A percentile compares a stretch with the other conserved stretches of the same genome.
These are phyloP conservation scores for Sceloporus undulatus DNA, from an alignment of 2,113 vertebrate genomes.

Conservation along the genomic window DNA sequence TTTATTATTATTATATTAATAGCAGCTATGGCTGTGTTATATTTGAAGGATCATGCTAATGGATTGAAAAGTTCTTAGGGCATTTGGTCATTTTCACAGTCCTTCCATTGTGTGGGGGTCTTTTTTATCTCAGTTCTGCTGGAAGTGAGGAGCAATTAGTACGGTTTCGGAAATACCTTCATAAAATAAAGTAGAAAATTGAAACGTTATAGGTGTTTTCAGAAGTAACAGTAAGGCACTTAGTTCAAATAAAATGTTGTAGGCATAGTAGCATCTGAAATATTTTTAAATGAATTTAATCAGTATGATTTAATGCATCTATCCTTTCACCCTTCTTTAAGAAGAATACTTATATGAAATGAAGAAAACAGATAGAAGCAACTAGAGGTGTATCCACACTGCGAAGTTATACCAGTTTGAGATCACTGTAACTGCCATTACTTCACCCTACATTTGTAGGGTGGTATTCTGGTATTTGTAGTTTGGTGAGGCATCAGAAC, in stretches of 20 bases:
- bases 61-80: not conserved
- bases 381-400: not conserved
- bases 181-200: not conserved
- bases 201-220: not conserved
- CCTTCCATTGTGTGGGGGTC: not conserved
- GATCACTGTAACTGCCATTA: not conserved
- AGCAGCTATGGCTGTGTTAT: not conserved
- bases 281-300: not conserved
- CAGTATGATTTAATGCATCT: not conserved
- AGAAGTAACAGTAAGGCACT: not conserved
- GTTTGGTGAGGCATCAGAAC: too few relatives aligned
- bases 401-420: not conserved
- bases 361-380: conserved; percentile 21
- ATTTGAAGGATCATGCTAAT: not conserved
- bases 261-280: not conserved
- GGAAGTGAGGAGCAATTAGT: not conserved
- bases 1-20: not conserved
- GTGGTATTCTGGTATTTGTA: too few relatives aligned
- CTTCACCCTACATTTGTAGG: not conserved
- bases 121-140: too few relatives aligned
- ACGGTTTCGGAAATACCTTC: not conserved
- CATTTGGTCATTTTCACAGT: not conserved
- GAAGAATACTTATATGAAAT: conserved; percentile 25
- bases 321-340: conserved; percentile 34
- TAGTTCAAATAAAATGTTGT: not conserved